Conservation (phyloP, 2,888 invertebrate species). For the Leucoma salicis region DNA sequence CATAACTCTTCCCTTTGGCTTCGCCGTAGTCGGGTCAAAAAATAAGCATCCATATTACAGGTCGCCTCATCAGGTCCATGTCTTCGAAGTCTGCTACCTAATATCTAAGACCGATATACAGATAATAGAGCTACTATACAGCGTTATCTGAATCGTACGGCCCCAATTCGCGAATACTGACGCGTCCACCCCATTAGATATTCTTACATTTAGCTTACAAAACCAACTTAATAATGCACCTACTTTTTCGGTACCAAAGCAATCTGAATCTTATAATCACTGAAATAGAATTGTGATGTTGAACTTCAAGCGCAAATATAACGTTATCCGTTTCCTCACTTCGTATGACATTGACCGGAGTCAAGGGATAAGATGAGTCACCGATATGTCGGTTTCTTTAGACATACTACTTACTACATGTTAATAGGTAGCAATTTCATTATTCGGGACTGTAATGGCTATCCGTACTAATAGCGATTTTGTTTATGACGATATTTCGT, state of each 20-base stretch:
- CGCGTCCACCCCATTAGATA: conserved; percentile 47
- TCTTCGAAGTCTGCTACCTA: conserved; percentile 3
- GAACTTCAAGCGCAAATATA: background rate
- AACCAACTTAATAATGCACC: conserved; percentile 15
- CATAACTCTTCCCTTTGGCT: no score
- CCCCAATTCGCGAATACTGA: conserved; percentile 41
- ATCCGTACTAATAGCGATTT: conserved; percentile 16
- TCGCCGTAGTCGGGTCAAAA: no score
- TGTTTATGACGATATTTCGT: conserved; percentile 17
- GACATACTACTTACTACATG: conserved; percentile 21
- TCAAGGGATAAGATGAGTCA: conserved; percentile 43
- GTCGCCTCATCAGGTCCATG: no score
- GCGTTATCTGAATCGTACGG: conserved; percentile 30
- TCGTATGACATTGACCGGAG: conserved; percentile 56
- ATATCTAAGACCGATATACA: conserved; percentile 25
- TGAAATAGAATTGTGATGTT: background rate
- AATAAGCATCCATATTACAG: no score
- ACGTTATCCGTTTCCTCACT: conserved; percentile 23
- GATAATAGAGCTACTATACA: conserved; percentile 41
- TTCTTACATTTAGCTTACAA: conserved; percentile 40
- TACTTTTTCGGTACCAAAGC: background rate
- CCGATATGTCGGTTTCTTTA: conserved; percentile 26
- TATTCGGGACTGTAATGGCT: conserved; percentile 21
- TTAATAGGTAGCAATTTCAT: conserved; percentile 28
- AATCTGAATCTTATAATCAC: background rate